These are phyloP conservation scores for Forbesichthys papilliferus DNA, from an alignment of 2,113 vertebrate genomes.

Conservation along the genomic window DNA sequence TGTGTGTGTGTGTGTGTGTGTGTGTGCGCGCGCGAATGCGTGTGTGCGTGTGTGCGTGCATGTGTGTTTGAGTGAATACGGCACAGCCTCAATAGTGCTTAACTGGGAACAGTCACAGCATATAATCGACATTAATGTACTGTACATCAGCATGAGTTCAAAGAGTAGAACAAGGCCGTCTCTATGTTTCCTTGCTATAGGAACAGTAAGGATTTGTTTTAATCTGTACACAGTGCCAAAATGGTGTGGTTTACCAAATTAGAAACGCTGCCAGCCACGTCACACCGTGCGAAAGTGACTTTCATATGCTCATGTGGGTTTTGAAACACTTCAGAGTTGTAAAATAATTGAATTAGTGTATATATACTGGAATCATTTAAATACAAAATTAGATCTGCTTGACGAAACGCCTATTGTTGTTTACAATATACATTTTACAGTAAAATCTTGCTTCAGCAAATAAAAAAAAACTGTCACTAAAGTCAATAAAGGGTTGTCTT, in stretches of 20 bases:
- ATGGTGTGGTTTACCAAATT: slow-evolving; percentile 1
- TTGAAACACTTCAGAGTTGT: not conserved
- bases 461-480: too few species aligned
- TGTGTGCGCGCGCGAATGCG: not conserved
- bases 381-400: too few species aligned
- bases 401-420: too few species aligned
- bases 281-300: slow-evolving; percentile 24
- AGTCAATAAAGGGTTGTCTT: too few species aligned
- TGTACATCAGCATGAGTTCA: slow-evolving; percentile 19
- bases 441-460: too few species aligned
- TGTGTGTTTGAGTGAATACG: not conserved
- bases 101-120: not conserved
- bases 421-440: too few species aligned
- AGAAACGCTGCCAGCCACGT: slow-evolving; percentile 7
- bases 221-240: slow-evolving; percentile 18
- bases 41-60: not conserved
- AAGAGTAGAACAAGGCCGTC: not conserved
- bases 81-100: not conserved
- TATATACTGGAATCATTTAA: too few species aligned
- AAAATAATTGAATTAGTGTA: too few species aligned
- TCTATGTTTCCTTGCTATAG: slow-evolving; percentile 15
- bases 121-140: not conserved
- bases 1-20: not conserved
- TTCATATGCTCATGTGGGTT: slow-evolving; percentile 4
- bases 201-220: slow-evolving; percentile 13